Base-by-base conservation (phyloP, 2,888 invertebrate genomes). In the Drosophila meridionalis region DNA sequence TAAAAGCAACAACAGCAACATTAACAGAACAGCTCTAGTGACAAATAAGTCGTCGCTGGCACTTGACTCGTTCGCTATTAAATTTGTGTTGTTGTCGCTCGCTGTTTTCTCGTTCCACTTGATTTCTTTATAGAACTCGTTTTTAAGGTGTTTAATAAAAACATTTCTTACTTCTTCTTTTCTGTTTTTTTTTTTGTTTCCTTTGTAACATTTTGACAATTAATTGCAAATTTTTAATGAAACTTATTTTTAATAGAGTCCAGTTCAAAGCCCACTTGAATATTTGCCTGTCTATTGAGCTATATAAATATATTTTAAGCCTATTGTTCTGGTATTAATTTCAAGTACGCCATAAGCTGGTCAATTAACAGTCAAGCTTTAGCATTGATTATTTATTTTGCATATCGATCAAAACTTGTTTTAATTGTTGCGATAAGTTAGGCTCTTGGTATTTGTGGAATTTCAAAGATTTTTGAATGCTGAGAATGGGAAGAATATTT, bases 21-120 rank as follows among this genome's bases (percentile, higher is more conserved):
- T 32, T 56, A 20, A 30, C 11, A n/a, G 11, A 52, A 42, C 62
- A 56, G 70, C 73, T 69, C 75, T 64, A 78, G 83, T 82, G 84
- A 80, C 83, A 87, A 87, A 82, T 78, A 86, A 83, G 87, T 81
- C 83, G 81, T 63, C 69, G 20, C 40, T 68, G 78, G 63, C 76
- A 82, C 81, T 82, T 68, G 82, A 65, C 64, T 83, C 58, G 83
- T 56, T 56, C 42, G 30, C 42, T 56, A 20, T 56, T 42, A 11
- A 42, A 52, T 55, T 3, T 78, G 11, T 63, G 43, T 67, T 76
- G 47, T 60, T 59, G 64, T 68, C 14, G 62, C 50, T 63, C 8
- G 65, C 50, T 63, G 67, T 74, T 20, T 20, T 67, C 77, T 74
- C 78, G 74, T 74, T 78, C 77, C 78, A 77, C 78, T 78, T 70